Evolutionary conservation across 2,797 vertebrate genomes (phyloP), one percentile per base, ranked within the genome.

Genomic region (Cyprinella venusta): DNA sequence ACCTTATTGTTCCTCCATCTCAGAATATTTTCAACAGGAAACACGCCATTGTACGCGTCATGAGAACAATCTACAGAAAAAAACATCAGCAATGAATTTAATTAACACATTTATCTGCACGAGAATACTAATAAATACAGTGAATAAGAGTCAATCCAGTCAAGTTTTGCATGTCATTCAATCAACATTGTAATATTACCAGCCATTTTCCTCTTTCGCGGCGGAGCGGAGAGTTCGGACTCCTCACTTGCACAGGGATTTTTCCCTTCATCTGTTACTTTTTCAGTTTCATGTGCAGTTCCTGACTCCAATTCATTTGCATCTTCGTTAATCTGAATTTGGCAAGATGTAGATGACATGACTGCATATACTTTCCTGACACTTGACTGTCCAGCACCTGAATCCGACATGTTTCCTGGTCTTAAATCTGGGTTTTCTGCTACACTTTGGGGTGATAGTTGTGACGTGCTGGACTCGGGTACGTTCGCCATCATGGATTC

Each of bases 1-100:
- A 88, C 88, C 88, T 87, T 88, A 48, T 64, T 80, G 56, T 72
- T 87, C 75, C 86, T 84, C 84, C 86, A 88, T 82, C 71, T 77
- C 59, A 87, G 82, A 80, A 88, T 84, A 85, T 87, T 87, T 65
- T 87, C 88, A 48, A 88, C 88, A 79, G 88, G 88, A 84, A 88
- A 88, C 67, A 87, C 84, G 0, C 86, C 88, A 74, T 88, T 86
- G 76, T 84, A 84, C 15, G 81, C 68, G 9, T 87, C 88, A 83
- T 88, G 88, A 77, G 64, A 56, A 71, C 88, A 88, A 54, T 86
- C 88, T 88, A 36, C 2, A 45, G 4, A 0, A 33, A 67, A 69
- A 33, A 33, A 33, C 3, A 40, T 59, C 42, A 24, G n/a, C 21
- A 30, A 2, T 30, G 13, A 48, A 40, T 52, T 45, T 70, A 18